Percentiles rank a stretch among this genome's conserved stretches.
Evolutionary conservation across 1,140 invertebrate species (phyloP).

Genomic region (Diprion similis): DNA sequence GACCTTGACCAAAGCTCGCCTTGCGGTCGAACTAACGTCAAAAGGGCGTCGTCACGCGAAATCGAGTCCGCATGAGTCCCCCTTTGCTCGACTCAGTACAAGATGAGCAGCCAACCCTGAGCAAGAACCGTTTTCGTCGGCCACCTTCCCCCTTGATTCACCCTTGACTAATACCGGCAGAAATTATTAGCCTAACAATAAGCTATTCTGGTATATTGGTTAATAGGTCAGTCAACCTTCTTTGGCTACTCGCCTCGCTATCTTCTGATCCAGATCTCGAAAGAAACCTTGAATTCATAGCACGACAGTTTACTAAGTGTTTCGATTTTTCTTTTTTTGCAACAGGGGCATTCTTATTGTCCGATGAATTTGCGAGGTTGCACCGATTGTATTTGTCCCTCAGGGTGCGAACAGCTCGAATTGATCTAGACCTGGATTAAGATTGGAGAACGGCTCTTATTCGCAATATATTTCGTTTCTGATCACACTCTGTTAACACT

Average conservation of each 20-base stretch:
- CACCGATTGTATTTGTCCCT: too few species aligned
- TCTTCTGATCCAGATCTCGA: constrained; percentile 1
- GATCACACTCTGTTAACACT: too few species aligned
- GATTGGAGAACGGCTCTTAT: too few species aligned
- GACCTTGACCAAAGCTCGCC: background rate
- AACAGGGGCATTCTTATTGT: background rate
- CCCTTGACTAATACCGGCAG: background rate
- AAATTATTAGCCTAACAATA: constrained; percentile 9
- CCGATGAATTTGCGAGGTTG: too few species aligned
- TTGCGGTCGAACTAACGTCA: constrained; percentile 9
- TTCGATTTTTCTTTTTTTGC: background rate
- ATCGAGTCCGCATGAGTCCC: constrained; percentile 24
- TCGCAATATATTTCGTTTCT: too few species aligned
- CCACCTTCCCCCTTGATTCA: background rate
- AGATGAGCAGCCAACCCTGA: background rate
- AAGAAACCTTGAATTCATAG: background rate
- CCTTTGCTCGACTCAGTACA: background rate
- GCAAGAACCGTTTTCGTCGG: background rate
- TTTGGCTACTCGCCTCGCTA: background rate
- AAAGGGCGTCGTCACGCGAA: constrained; percentile 33
- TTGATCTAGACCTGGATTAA: too few species aligned
- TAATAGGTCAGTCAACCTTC: constrained; percentile 21
- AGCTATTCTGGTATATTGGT: constrained; percentile 25
- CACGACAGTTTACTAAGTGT: background rate
- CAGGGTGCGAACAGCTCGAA: too few species aligned